phyloP scores from a whole-genome alignment of 2,113 vertebrate genomes.

The Mus spicilegus region DNA sequence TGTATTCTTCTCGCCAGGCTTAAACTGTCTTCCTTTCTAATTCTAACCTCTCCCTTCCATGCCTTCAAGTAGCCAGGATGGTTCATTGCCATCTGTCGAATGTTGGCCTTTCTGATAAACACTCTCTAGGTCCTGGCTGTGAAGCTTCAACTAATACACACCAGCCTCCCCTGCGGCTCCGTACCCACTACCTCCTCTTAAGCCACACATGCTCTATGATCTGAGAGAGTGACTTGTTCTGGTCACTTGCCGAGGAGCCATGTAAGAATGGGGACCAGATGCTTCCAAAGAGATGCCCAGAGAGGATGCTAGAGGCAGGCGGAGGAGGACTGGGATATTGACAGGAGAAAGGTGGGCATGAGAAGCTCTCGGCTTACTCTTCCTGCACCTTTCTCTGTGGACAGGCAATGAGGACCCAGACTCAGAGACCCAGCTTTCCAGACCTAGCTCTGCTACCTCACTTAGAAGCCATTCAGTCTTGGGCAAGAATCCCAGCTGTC shows the following conservation, averaged over 20 bases:
- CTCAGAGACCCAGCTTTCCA: not conserved
- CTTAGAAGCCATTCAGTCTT: not conserved
- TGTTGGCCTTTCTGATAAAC: not conserved
- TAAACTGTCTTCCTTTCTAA: not conserved
- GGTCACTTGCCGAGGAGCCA: not conserved
- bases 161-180: not conserved
- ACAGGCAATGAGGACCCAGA: not conserved
- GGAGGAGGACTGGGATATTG: not conserved
- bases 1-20: not conserved
- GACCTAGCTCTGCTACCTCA: not conserved
- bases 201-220: not conserved
- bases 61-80: not conserved
- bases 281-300: slow-evolving; percentile 17
- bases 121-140: not conserved
- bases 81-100: not conserved
- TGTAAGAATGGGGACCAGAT: not conserved
- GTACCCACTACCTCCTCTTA: not conserved
- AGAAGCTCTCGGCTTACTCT: not conserved
- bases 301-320: not conserved
- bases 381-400: not conserved
- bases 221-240: not conserved
- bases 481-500: not conserved
- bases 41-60: not conserved
- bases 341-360: not conserved
- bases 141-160: not conserved